Evolutionary conservation across 2,797 vertebrate species (phyloP), one percentile per base, ranked within the genome.

Genomic region (Peromyscus nudipes): DNA sequence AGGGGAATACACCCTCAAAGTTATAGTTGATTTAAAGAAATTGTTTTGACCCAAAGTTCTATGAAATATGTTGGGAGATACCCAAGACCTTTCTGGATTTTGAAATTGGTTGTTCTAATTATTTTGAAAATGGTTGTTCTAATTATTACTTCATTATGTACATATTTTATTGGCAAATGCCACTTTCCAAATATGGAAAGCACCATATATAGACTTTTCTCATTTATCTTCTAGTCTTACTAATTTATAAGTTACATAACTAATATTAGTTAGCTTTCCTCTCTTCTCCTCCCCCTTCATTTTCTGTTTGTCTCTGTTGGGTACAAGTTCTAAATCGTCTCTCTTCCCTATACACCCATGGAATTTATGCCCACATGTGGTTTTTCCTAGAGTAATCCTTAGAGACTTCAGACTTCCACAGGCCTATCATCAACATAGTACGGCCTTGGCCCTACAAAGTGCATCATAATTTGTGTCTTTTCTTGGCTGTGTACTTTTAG

Each of bases 401-500:
- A 95, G 65, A 95, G 65, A 67, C 43, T 37, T 95, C 46, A 43
- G 67, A 21, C n/a, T 94, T 92, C 85, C 95, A 77, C 21, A 73
- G 64, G 6, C 13, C 65, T 75, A 55, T 67, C 52, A 34, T 90
- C 93, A 95, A 57, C 85, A 89, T 34, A 73, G 37, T 31, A 81
- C 4, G 85, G 52, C 73, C 31, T 71, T 73, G 65, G 77, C 83
- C 93, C 55, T 82, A 55, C 29, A 65, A 80, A 91, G 64, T 81
- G 25, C 64, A 80, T 92, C 85, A 57, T 81, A 94, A 89, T 85
- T 88, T 92, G 49, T 69, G 34, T 95, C 94, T 97, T 96, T 97
- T 97, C 92, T 95, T 98, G 95, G 96, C 95, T 97, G 93, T 97
- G 85, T 69, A 75, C 94, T 93, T 96, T 94, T 81, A 96, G 85